Evolutionary conservation across 1,140 invertebrate genomes (phyloP).

Genomic region (Lucilia sericata): DNA sequence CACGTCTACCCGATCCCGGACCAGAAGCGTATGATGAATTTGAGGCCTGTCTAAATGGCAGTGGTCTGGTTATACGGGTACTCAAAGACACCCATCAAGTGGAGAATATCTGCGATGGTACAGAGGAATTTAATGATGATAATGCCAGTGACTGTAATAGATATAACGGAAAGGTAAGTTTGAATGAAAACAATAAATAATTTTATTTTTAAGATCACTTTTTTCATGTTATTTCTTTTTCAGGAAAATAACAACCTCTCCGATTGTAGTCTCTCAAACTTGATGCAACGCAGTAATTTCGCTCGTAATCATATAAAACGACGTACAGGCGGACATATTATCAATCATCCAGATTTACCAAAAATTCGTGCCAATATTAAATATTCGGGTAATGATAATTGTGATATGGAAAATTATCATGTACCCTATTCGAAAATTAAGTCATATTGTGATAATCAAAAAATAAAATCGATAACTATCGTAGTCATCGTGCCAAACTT

Average conservation of each 20-base stretch:
- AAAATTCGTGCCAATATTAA: constrained; percentile 65
- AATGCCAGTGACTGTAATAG: constrained; percentile 44
- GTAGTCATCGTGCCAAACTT: constrained; percentile 42
- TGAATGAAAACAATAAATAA: no score
- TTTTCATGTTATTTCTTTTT: constrained; percentile 6
- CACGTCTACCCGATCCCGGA: constrained; percentile 57
- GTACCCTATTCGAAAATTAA: constrained; percentile 64
- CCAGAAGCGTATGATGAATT: constrained; percentile 66
- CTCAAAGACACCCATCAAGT: constrained; percentile 65
- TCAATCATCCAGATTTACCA: constrained; percentile 62
- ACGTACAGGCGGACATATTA: constrained; percentile 58
- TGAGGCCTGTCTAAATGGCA: constrained; percentile 64
- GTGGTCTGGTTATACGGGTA: constrained; percentile 63
- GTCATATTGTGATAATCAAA: constrained; percentile 52
- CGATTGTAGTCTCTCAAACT: constrained; percentile 50
- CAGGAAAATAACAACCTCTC: constrained; percentile 14
- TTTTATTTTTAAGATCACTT: not conserved
- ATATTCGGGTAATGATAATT: constrained; percentile 62
- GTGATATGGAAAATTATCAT: constrained; percentile 57
- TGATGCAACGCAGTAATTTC: constrained; percentile 59
- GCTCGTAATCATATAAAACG: constrained; percentile 60
- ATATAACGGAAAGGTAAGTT: constrained; percentile 38
- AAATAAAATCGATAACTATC: constrained; percentile 59
- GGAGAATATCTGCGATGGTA: constrained; percentile 58
- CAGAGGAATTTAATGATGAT: constrained; percentile 44